phyloP scores from a whole-genome alignment of 1,140 invertebrate genomes.

The Halesus radiatus region DNA sequence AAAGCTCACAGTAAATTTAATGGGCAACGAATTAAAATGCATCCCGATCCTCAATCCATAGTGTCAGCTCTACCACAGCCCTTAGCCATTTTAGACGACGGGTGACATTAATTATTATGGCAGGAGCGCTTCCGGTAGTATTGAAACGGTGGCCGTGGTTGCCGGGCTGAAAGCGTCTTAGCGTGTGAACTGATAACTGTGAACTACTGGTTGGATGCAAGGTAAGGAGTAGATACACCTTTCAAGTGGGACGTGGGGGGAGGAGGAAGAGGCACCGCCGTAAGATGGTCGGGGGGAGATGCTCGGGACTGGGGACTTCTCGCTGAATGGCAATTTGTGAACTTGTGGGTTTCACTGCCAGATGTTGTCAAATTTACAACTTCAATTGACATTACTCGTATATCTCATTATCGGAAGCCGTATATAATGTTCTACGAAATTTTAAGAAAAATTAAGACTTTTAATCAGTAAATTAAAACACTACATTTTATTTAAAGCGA shows the following conservation, averaged over 20 bases:
- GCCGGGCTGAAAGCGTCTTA: not conserved
- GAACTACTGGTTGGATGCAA: too few relatives aligned
- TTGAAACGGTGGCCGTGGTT: not conserved
- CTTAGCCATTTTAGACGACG: not conserved
- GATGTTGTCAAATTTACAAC: too few relatives aligned
- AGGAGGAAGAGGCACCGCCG: too few relatives aligned
- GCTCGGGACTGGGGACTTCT: not conserved
- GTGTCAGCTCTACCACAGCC: slow-evolving; percentile 11
- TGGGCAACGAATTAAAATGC: slow-evolving; percentile 34
- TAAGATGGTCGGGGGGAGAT: not conserved
- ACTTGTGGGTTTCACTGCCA: not conserved
- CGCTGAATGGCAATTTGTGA: not conserved
- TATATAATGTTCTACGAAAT: too few relatives aligned
- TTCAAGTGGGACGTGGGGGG: too few relatives aligned
- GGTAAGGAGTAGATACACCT: too few relatives aligned
- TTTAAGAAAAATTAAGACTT: too few relatives aligned
- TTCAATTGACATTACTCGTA: too few relatives aligned
- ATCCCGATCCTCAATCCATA: slow-evolving; percentile 29
- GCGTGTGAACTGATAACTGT: not conserved
- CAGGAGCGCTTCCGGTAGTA: slow-evolving; percentile 1
- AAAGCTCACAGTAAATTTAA: slow-evolving; percentile 29
- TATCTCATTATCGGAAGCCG: too few relatives aligned
- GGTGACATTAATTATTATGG: slow-evolving; percentile 34
- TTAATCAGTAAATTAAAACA: too few relatives aligned
- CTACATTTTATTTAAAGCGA: too few relatives aligned